Conservation (phyloP, 2,113 vertebrate species). For the Callipepla squamata region DNA sequence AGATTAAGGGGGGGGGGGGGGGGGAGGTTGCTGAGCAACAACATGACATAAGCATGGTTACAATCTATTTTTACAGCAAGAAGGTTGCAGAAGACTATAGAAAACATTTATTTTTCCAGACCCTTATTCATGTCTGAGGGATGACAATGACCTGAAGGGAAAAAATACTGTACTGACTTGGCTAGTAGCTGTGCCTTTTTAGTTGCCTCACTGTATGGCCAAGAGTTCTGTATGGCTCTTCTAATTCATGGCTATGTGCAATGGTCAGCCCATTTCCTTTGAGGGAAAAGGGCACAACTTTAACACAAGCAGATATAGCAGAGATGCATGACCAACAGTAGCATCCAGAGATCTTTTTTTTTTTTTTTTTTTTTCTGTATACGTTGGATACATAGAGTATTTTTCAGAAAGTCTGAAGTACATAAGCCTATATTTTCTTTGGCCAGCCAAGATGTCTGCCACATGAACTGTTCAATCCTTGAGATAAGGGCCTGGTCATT, state of each 20-base stretch:
- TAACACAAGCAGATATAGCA: not conserved
- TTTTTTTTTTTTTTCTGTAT: not conserved
- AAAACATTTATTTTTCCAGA: slow-evolving; percentile 25
- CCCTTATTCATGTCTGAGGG: not conserved
- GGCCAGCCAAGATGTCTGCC: not conserved
- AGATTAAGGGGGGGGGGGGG: not conserved
- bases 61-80: slow-evolving; percentile 73
- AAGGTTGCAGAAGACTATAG: slow-evolving; percentile 53
- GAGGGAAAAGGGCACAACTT: not conserved
- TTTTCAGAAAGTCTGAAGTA: not conserved
- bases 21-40: slow-evolving; percentile 75
- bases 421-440: not conserved
- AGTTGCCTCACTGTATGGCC: not conserved
- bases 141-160: slow-evolving; percentile 3
- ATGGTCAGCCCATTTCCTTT: not conserved
- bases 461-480: not conserved
- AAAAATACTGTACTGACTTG: not conserved
- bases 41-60: slow-evolving; percentile 50
- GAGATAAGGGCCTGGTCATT: not conserved
- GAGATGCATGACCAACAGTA: not conserved
- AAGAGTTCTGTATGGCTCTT: not conserved
- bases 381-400: not conserved
- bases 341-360: not conserved
- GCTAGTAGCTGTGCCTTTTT: not conserved
- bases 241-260: not conserved